A percentile compares a stretch with the other conserved stretches of the same genome.
These are phyloP conservation scores for Ginglymostoma cirratum DNA, from an alignment of 2,113 vertebrate genomes.

Conservation along the genomic window DNA sequence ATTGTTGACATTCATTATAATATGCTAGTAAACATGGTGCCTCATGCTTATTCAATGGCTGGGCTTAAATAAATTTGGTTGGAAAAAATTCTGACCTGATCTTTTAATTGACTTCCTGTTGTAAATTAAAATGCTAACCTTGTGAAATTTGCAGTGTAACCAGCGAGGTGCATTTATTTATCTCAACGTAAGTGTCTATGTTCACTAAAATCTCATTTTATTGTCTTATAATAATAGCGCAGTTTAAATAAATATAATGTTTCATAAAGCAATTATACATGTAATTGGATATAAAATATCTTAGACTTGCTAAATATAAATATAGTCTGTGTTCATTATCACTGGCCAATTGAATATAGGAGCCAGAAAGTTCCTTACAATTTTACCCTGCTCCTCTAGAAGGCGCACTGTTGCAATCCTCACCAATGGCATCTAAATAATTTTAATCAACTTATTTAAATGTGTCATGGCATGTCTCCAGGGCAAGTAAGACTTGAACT, in stretches of 20 bases:
- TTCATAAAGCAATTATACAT: background rate
- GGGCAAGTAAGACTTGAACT: no score
- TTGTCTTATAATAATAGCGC: background rate
- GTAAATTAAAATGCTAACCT: background rate
- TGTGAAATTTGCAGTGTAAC: background rate
- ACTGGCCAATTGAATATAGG: no score
- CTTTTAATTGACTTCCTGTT: background rate
- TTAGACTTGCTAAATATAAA: background rate
- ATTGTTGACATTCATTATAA: background rate
- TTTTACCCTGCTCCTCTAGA: background rate
- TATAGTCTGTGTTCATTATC: background rate
- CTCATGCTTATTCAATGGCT: background rate
- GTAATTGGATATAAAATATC: background rate
- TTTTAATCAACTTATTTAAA: no score
- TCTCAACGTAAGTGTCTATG: background rate
- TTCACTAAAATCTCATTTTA: background rate
- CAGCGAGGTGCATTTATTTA: background rate
- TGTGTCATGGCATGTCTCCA: no score
- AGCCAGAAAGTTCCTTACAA: background rate
- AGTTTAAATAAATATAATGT: background rate
- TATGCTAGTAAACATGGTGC: background rate
- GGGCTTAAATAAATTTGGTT: background rate
- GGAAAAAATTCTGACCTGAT: background rate
- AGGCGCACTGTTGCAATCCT: background rate
- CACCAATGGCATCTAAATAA: background rate